phyloP scores from a whole-genome alignment of 2,888 invertebrate genomes.

The Hesperia comma region DNA sequence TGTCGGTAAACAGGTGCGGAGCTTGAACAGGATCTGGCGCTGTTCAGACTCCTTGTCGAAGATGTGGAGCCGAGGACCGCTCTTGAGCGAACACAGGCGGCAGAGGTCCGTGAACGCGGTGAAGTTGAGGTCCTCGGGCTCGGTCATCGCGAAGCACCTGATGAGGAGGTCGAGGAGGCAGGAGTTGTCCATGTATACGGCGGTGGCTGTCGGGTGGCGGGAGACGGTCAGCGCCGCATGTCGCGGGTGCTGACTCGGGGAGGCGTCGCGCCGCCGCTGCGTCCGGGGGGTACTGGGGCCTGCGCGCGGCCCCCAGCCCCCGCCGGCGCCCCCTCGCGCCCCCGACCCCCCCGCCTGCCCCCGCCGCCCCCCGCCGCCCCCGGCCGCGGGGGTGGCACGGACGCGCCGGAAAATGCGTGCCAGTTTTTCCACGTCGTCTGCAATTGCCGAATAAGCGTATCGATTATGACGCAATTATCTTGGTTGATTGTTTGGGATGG shows the following conservation, averaged over 20 bases:
- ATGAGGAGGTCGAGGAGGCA: constrained; percentile 84
- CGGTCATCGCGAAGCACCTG: constrained; percentile 85
- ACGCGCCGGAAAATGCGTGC: constrained; percentile 74
- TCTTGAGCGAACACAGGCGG: constrained; percentile 88
- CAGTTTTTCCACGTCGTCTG: constrained; percentile 74
- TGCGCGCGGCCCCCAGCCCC: constrained; percentile 55
- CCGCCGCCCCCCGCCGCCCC: constrained; percentile 50
- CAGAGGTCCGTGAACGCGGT: constrained; percentile 88
- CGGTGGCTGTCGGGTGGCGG: constrained; percentile 75
- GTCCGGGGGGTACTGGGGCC: constrained; percentile 79
- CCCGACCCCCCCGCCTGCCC: constrained; percentile 49
- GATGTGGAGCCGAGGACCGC: constrained; percentile 87
- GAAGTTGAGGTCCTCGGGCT: constrained; percentile 88
- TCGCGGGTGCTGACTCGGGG: constrained; percentile 73
- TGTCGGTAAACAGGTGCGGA: constrained; percentile 87
- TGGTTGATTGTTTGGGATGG: constrained; percentile 2
- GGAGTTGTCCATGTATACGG: constrained; percentile 84
- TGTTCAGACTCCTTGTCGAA: constrained; percentile 89
- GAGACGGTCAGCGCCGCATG: constrained; percentile 77
- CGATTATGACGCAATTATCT: constrained; percentile 57
- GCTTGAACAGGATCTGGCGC: constrained; percentile 87
- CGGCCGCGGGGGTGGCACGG: constrained; percentile 54
- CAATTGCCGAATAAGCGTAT: constrained; percentile 62
- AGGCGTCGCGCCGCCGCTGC: constrained; percentile 81
- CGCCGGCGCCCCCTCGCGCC: constrained; percentile 51